Base-by-base conservation (phyloP, 2,113 vertebrate genomes). In the Nannospalax galili region DNA sequence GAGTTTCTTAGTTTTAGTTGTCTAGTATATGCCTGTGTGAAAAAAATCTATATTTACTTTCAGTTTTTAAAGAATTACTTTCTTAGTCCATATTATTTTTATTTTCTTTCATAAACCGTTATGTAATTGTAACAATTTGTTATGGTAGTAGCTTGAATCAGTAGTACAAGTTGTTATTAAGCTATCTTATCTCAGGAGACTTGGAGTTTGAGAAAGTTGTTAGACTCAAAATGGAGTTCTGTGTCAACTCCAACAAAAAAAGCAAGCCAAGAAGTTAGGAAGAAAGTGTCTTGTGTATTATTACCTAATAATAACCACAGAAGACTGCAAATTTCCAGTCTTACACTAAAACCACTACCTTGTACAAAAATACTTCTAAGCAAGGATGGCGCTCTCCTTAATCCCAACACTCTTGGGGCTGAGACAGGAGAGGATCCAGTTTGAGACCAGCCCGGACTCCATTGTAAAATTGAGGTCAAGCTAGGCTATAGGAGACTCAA, bases 61-160 rank as follows among this genome's bases (percentile, higher is more conserved):
- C 12, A 92, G 24, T 89, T 74, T 89, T 95, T 94, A 86, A 85
- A 93, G 40, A 74, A 73, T 96, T 45, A 91, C 7, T 90, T 88
- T 7, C 3, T 73, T 96, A 48, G 65, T 82, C 17, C 16, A 7
- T 88, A 40, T 93, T 87, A 86, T 90, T 92, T 96, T 94, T 1
- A 35, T 81, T 95, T 64, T 80, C 9, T 90, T 72, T 22, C 16
- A 84, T 35, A 56, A 92, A 62, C 69, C 37, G 40, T 70, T 95
- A 28, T 62, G 1, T 73, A 74, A 48, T 82, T 75, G 11, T 92
- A 90, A 28, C 19, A 90, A 7, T 93, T 93, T 35, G 72, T 79
- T 93, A 64, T 58, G 67, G 28, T n/a, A 84, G 62, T 95, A 24
- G 0, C 7, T 72, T 80, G 48, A 90, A 26, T 81, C 48, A 82